A percentile compares a stretch with the other conserved stretches of the same genome.
Evolutionary conservation across 64 coral and sea anemone genomes (phyloP).

Genomic region (Exaiptasia diaphana): DNA sequence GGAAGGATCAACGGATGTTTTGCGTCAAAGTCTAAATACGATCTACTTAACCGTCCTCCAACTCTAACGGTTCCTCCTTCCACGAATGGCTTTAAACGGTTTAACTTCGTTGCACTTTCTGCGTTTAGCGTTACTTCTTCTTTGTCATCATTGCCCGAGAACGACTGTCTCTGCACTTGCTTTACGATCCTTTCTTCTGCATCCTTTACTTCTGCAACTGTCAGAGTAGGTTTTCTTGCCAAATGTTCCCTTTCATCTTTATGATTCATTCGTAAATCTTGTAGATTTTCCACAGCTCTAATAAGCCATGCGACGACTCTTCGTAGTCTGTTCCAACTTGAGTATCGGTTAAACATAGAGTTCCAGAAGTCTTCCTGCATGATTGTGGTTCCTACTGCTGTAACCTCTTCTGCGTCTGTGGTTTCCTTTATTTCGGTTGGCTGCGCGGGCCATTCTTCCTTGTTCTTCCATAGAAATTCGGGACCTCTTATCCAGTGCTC

Average conservation of each 20-base stretch:
- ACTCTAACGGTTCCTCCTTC: slow-evolving; percentile 20
- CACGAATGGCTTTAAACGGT: slow-evolving; percentile 24
- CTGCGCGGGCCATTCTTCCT: slow-evolving; percentile 53
- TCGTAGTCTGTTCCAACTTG: slow-evolving; percentile 34
- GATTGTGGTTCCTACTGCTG: not conserved
- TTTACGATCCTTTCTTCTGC: slow-evolving; percentile 30
- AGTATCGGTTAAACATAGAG: slow-evolving; percentile 18
- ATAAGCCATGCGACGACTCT: slow-evolving; percentile 28
- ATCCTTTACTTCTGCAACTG: slow-evolving; percentile 18
- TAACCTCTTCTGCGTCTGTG: slow-evolving; percentile 21
- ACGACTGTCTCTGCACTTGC: slow-evolving; percentile 13
- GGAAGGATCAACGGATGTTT: slow-evolving; percentile 53
- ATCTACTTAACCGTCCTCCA: slow-evolving; percentile 31
- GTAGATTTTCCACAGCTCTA: not conserved
- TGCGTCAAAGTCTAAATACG: slow-evolving; percentile 7
- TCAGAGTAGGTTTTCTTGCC: not conserved
- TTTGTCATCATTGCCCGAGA: not conserved
- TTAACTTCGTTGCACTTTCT: not conserved
- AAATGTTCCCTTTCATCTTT: not conserved
- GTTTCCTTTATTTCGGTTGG: slow-evolving; percentile 1
- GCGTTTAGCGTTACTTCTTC: not conserved
- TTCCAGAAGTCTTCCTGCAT: slow-evolving; percentile 31
- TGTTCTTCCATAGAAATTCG: slow-evolving; percentile 48
- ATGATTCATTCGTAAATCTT: not conserved
- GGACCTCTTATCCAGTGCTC: slow-evolving; percentile 20